phyloP scores from a whole-genome alignment of 2,113 vertebrate species.

The Entosphenus tridentatus region DNA sequence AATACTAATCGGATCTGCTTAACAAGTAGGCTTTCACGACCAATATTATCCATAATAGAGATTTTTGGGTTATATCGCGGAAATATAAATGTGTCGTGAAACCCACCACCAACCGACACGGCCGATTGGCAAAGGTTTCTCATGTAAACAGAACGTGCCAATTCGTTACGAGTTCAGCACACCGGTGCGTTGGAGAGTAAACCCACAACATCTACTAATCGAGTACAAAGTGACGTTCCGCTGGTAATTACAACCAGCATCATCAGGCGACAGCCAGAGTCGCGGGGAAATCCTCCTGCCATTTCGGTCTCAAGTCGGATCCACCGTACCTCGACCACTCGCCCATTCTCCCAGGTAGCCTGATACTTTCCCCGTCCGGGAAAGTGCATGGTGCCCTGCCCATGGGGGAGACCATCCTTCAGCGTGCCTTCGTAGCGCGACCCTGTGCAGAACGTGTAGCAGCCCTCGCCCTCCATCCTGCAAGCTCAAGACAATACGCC shows the following conservation, averaged over 20 bases:
- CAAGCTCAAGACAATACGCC: slow-evolving; percentile 4
- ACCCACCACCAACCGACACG: too few relatives aligned
- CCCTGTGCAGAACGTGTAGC: slow-evolving; percentile 39
- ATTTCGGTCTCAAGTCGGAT: not conserved
- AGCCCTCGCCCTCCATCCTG: slow-evolving; percentile 61
- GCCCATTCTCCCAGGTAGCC: slow-evolving; percentile 47
- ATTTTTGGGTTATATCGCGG: too few relatives aligned
- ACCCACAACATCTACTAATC: not conserved
- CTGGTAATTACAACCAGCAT: not conserved
- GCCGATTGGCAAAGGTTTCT: too few relatives aligned
- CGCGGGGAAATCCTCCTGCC: not conserved
- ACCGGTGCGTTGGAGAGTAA: not conserved
- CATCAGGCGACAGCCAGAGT: not conserved
- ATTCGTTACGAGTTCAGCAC: not conserved
- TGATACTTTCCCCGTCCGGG: slow-evolving; percentile 37
- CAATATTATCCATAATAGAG: too few relatives aligned
- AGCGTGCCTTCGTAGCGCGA: slow-evolving; percentile 45
- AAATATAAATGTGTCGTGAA: too few relatives aligned
- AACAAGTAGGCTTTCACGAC: too few relatives aligned
- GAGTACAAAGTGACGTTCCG: not conserved
- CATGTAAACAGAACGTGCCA: too few relatives aligned
- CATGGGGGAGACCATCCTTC: slow-evolving; percentile 65
- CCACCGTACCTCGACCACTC: slow-evolving; percentile 28
- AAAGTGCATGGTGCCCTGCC: slow-evolving; percentile 44
- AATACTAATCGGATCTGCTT: too few relatives aligned